phyloP scores from a whole-genome alignment of 1,140 invertebrate species.

The Atta colombica region DNA sequence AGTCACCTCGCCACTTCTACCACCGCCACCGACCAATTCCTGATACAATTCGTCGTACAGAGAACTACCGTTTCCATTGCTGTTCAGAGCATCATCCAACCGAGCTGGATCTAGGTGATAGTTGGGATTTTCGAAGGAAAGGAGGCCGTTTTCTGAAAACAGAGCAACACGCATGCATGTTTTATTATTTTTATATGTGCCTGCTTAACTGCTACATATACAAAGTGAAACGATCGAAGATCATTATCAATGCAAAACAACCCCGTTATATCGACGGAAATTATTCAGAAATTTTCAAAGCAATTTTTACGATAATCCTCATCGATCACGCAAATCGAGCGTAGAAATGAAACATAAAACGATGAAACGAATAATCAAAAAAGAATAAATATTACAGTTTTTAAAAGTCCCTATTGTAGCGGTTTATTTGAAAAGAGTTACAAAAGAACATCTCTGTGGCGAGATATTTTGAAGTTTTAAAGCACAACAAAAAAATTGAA shows the following conservation, averaged over 20 bases:
- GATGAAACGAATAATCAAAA: not conserved
- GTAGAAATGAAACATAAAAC: not conserved
- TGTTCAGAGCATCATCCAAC: constrained; percentile 93
- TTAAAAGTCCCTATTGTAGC: not conserved
- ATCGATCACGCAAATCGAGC: not conserved
- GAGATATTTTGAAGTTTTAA: no score
- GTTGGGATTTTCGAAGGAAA: constrained; percentile 95
- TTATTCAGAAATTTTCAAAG: constrained; percentile 20
- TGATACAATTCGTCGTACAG: constrained; percentile 89
- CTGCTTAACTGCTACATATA: not conserved
- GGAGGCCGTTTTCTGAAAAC: constrained; percentile 92
- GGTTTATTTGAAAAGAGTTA: not conserved
- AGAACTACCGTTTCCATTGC: constrained; percentile 88
- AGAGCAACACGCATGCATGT: constrained; percentile 10
- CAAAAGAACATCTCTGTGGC: no score
- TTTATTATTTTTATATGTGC: not conserved
- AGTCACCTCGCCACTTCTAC: constrained; percentile 70
- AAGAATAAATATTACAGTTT: constrained; percentile 7
- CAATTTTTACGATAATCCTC: constrained; percentile 13
- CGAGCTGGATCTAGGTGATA: constrained; percentile 93
- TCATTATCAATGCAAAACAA: not conserved
- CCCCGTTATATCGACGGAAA: not conserved
- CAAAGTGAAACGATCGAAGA: constrained; percentile 9
- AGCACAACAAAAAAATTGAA: no score
- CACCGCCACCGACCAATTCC: constrained; percentile 87